These are phyloP conservation scores for Agapornis canus DNA, from an alignment of 2,797 vertebrate species.

Conservation along the genomic window DNA sequence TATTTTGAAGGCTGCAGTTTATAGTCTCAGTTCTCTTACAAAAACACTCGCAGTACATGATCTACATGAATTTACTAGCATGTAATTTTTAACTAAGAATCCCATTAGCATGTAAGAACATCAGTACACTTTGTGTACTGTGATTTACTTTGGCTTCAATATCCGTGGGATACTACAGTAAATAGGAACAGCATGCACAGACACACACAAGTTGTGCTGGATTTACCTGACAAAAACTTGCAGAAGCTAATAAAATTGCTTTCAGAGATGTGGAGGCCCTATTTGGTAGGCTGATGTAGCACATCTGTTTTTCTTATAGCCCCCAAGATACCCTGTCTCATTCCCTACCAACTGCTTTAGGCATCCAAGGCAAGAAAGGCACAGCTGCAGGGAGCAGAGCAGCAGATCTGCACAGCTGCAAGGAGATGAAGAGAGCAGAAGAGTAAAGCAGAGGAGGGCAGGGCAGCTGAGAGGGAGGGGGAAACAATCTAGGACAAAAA, in stretches of 20 bases:
- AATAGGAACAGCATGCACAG: constrained; percentile 1
- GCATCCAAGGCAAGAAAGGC: constrained; percentile 18
- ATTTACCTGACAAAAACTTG: constrained; percentile 37
- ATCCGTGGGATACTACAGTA: not conserved
- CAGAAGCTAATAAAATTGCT: constrained; percentile 13
- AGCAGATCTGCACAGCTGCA: constrained; percentile 50
- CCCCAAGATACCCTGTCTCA: constrained; percentile 40
- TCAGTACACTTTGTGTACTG: not conserved
- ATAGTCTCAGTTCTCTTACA: not conserved
- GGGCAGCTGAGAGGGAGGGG: not conserved
- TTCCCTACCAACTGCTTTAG: constrained; percentile 56
- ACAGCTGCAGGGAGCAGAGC: constrained; percentile 46
- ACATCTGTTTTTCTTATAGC: constrained; percentile 55
- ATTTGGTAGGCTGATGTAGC: constrained; percentile 32
- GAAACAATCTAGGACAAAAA: not conserved
- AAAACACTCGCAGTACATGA: not conserved
- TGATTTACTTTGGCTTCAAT: not conserved
- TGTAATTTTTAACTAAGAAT: not conserved
- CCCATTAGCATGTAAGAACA: constrained; percentile 15
- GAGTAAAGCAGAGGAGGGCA: not conserved
- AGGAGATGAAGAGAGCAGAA: constrained; percentile 3
- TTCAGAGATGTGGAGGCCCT: not conserved
- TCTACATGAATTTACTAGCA: not conserved
- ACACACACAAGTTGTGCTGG: not conserved
- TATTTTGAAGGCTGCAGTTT: not conserved